Evolutionary conservation across 2,888 invertebrate genomes (phyloP), one percentile per base, ranked within the genome.

Genomic region (Metellina segmentata): DNA sequence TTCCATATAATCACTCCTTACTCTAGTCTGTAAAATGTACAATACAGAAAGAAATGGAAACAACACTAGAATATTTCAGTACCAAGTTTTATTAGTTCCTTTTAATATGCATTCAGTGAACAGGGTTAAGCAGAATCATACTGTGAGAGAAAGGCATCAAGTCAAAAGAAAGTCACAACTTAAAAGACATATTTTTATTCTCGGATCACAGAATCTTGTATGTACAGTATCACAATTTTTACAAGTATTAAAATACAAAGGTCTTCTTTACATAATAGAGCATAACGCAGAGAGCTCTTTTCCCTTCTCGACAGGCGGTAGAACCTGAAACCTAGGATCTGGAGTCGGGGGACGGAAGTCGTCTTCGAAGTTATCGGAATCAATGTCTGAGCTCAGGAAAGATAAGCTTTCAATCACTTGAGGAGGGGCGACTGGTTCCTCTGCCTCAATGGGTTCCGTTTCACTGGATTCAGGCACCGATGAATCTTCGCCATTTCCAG

Each of bases 281-380:
- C 98, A 98, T 94, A 98, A 95, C 53, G 97, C 98, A 0, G 98
- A 98, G 34, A 97, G 96, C 94, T 98, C 98, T 93, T 96, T 96
- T 53, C 98, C 98, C 94, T 96, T 97, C 90, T 96, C 95, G 75
- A 97, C 96, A 0, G 97, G 96, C 5, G 97, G 97, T 93, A 97
- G 96, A 94, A 96, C 96, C 93, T 96, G 96, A 82, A 98, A 95
- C 93, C 91, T 79, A 7, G 93, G 93, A 78, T 93, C 93, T 19
- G 93, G 93, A 5, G 92, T 89, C 7, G 93, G 93, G 13, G 93
- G 93, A 71, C 78, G 85, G 79, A 92, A 92, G 75, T 96, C 96
- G 90, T 96, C 96, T 0, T 96, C 96, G 93, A 19, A 52, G 74
- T 48, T 53, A 7, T 75, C 85, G 16, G 61, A 75, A 13, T 86